Percentiles rank a stretch among this genome's conserved stretches.
Conservation (phyloP, 1,140 invertebrate species). For the Pseudomyrmex concolor region DNA sequence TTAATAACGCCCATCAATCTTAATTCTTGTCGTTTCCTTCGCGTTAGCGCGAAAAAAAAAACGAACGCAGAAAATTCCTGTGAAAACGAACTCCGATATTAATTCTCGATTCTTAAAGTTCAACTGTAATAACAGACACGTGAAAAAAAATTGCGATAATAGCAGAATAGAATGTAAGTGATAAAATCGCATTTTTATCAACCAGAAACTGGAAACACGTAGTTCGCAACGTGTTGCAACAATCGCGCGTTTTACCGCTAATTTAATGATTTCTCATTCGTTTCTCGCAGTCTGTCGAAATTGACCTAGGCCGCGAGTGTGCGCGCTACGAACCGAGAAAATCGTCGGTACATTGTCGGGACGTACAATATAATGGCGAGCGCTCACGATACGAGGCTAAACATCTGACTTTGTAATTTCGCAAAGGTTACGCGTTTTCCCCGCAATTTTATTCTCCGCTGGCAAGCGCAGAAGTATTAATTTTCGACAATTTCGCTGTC, state of each 20-base stretch:
- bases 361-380: conserved; percentile 17
- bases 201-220: neutral
- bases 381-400: conserved; percentile 39
- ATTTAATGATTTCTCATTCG: neutral
- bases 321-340: conserved; percentile 28
- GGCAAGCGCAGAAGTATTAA: conserved; percentile 48
- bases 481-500: conserved; percentile 43
- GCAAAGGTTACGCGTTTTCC: conserved; percentile 50
- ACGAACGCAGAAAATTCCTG: no score
- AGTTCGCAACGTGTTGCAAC: neutral
- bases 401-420: conserved; percentile 48
- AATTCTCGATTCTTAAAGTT: no score
- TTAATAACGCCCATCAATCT: neutral
- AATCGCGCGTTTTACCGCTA: conserved; percentile 3
- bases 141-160: no score
- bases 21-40: conserved; percentile 14
- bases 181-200: neutral
- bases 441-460: conserved; percentile 26
- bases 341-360: conserved; percentile 30
- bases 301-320: conserved; percentile 26
- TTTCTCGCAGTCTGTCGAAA: neutral
- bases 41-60: no score
- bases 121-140: no score
- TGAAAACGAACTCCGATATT: no score
- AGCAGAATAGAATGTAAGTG: no score